Conservation (phyloP, 1,140 invertebrate genomes). For the Orchestia grillus region DNA sequence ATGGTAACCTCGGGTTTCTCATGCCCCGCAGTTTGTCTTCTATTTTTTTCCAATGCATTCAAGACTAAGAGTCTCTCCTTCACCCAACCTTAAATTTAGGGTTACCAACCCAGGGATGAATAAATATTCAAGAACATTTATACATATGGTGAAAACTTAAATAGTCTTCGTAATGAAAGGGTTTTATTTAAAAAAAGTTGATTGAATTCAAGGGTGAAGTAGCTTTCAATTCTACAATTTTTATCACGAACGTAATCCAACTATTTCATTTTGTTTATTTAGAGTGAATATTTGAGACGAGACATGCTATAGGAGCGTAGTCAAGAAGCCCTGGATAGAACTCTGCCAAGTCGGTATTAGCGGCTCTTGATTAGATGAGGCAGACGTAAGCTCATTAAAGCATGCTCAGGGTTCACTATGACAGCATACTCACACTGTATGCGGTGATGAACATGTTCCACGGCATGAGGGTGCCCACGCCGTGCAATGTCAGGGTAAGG, state of each 20-base stretch:
- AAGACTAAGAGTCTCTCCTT: too few relatives aligned
- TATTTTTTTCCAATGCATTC: too few relatives aligned
- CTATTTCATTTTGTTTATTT: neutral
- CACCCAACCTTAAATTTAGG: too few relatives aligned
- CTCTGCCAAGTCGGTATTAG: too few relatives aligned
- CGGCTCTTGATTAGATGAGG: too few relatives aligned
- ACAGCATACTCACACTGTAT: slow-evolving; percentile 77
- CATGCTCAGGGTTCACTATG: neutral
- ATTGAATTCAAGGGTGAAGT: neutral
- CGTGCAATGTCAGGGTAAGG: slow-evolving; percentile 92
- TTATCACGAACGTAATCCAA: neutral
- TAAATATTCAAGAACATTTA: neutral
- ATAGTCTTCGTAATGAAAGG: neutral
- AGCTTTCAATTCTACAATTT: neutral
- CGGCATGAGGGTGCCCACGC: slow-evolving; percentile 94
- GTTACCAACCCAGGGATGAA: too few relatives aligned
- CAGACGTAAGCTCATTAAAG: too few relatives aligned
- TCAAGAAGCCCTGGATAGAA: too few relatives aligned
- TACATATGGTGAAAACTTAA: neutral
- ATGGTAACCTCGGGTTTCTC: too few relatives aligned
- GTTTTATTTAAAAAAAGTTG: neutral
- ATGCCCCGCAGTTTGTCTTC: too few relatives aligned
- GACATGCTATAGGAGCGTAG: neutral
- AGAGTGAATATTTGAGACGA: neutral
- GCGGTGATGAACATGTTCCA: slow-evolving; percentile 99